Evolutionary conservation across 1,140 invertebrate species (phyloP).

Genomic region (Drosophila arawakana): DNA sequence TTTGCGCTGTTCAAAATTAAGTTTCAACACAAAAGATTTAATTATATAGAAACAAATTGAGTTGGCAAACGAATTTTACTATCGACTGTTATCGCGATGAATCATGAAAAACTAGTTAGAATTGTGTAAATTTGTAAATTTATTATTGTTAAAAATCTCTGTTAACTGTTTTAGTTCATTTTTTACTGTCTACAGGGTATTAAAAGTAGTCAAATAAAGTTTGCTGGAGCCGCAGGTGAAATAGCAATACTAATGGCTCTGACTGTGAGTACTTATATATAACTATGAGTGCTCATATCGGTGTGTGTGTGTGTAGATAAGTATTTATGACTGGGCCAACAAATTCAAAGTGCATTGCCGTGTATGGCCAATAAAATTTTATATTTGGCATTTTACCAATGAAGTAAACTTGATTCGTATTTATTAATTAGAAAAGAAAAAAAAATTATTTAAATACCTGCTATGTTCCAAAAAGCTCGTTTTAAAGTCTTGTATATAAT

Average conservation of each 20-base stretch:
- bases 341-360: constrained; percentile 75
- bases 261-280: constrained; percentile 8
- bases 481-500: constrained; percentile 63
- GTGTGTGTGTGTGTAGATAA: constrained; percentile 16
- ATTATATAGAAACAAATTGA: neutral
- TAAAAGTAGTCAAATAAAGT: constrained; percentile 12
- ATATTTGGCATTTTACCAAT: constrained; percentile 66
- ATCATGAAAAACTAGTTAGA: neutral
- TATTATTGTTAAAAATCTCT: neutral
- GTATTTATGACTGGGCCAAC: constrained; percentile 58
- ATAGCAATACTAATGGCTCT: constrained; percentile 27
- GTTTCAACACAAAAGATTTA: neutral
- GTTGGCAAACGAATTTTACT: neutral
- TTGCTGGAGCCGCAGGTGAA: constrained; percentile 62
- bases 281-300: neutral
- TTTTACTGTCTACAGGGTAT: constrained; percentile 15
- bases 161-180: neutral
- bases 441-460: constrained; percentile 11
- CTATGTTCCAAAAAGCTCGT: constrained; percentile 41
- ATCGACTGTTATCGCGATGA: neutral
- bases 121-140: neutral
- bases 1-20: constrained; percentile 10
- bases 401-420: constrained; percentile 37
- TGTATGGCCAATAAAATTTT: constrained; percentile 68
- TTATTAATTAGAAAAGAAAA: constrained; percentile 74